Evolutionary conservation across 2,113 vertebrate species (phyloP), one percentile per base, ranked within the genome.

Genomic region (Salminus brasiliensis): DNA sequence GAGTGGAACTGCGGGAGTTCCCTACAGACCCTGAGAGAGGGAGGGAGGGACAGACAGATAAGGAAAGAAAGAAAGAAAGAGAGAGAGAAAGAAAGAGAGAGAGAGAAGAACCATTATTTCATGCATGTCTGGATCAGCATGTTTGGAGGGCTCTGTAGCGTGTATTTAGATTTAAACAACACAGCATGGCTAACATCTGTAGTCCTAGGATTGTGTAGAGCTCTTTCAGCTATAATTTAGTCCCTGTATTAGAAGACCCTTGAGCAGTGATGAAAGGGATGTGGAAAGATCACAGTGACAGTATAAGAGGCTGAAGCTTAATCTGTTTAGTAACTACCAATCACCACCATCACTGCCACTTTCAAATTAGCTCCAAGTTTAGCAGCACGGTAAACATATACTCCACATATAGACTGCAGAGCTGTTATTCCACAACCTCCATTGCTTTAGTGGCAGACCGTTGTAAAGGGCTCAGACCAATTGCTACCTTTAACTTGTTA

Each of bases 1-100:
- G 97, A 41, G 95, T 96, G 76, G 97, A 98, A 91, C 95, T 97
- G 88, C 94, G 96, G 0, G 96, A 98, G 90, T 98, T 98, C 87
- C 96, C 97, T 57, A 92, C 80, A 11, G 97, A 98, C 87, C 95
- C 97, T 98, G 89, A 89, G 72, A 89, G 65, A 88, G 0, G 41
- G 90, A 87, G 73, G 15, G 13, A 39, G 8, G n/a, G n/a, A n/a
- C n/a, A n/a, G 5, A 6, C 4, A 29, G 7, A 16, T 3, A 2
- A 49, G 18, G 23, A 13, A 45, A 39, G 49, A 53, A 21, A 59
- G 55, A 27, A 9, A 25, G 8, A 9, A 32, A 4, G 29, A 30
- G 8, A 15, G 23, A 13, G 57, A 39, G 49, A 53, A 21, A 59
- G 55, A 27, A 9, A 25, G 8, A 27, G n/a, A 5, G 5, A 6